Percentiles rank a stretch among this genome's conserved stretches.
phyloP scores from a whole-genome alignment of 2,797 vertebrate species.

The Melanogrammus aeglefinus region DNA sequence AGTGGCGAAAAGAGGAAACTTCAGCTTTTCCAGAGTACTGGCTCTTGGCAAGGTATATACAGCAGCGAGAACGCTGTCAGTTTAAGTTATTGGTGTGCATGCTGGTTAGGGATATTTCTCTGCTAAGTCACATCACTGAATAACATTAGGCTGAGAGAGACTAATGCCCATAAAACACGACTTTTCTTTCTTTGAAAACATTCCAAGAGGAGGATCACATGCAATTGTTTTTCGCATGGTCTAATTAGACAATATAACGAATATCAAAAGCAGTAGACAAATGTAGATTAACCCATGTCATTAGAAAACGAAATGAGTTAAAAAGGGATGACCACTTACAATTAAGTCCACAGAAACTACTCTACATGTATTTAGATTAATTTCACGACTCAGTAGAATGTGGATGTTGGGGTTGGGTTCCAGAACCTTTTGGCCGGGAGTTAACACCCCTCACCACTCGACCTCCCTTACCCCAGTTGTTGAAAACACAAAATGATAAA shows the following conservation, averaged over 20 bases:
- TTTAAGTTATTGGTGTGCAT: constrained; percentile 44
- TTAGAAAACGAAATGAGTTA: neutral
- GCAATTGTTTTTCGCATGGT: neutral
- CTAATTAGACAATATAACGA: neutral
- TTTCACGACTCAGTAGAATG: neutral
- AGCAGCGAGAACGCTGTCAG: constrained; percentile 59
- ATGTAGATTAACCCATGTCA: neutral
- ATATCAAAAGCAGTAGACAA: neutral
- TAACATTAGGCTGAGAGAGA: constrained; percentile 69
- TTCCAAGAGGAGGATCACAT: neutral
- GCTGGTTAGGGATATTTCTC: constrained; percentile 40
- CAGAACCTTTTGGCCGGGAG: neutral
- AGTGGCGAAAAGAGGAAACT: constrained; percentile 19
- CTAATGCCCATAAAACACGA: constrained; percentile 57
- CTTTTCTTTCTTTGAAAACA: constrained; percentile 21
- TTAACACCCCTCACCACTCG: neutral
- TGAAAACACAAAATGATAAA: constrained; percentile 13
- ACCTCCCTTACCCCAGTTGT: constrained; percentile 29
- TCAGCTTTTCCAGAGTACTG: constrained; percentile 44
- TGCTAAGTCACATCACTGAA: constrained; percentile 66
- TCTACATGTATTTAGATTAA: neutral
- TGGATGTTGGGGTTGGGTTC: neutral
- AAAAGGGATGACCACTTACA: neutral
- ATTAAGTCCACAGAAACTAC: neutral
- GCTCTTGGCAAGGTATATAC: constrained; percentile 60